Conservation (phyloP, 2,888 invertebrate species). For the Didymodactylos carnosus region DNA sequence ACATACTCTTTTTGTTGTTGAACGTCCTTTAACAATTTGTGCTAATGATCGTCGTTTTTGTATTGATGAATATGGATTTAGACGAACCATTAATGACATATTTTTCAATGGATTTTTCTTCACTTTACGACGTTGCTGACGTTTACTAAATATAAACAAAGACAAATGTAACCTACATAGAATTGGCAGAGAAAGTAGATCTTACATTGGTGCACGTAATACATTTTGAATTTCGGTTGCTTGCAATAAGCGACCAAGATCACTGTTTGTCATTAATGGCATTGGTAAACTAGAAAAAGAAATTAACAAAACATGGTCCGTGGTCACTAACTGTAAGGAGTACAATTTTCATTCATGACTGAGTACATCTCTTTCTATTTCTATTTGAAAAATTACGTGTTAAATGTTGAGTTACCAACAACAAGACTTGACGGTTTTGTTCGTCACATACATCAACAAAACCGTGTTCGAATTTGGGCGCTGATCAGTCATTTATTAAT, state of each 20-base stretch:
- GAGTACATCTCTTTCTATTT: too few relatives aligned
- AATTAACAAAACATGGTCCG: too few relatives aligned
- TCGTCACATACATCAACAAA: too few relatives aligned
- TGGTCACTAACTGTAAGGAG: too few relatives aligned
- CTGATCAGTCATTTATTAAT: too few relatives aligned
- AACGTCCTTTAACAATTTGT: not conserved
- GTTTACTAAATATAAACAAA: slow-evolving; percentile 43
- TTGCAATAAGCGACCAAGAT: slow-evolving; percentile 70
- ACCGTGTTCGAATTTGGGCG: too few relatives aligned
- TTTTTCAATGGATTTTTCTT: slow-evolving; percentile 88
- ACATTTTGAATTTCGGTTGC: slow-evolving; percentile 86
- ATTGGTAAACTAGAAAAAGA: slow-evolving; percentile 50
- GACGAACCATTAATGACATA: slow-evolving; percentile 59
- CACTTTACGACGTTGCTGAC: slow-evolving; percentile 53
- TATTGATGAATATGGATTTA: slow-evolving; percentile 86
- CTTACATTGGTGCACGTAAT: slow-evolving; percentile 41
- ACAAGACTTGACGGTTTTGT: too few relatives aligned
- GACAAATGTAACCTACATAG: not conserved
- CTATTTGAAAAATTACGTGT: too few relatives aligned
- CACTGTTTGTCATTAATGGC: slow-evolving; percentile 93
- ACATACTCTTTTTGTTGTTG: too few relatives aligned
- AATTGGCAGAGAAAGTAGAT: slow-evolving; percentile 10
- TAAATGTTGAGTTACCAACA: too few relatives aligned
- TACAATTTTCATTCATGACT: too few relatives aligned
- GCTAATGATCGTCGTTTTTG: slow-evolving; percentile 45